Conservation (phyloP, 2,888 invertebrate species). For the Aspidiotus rigidus region DNA sequence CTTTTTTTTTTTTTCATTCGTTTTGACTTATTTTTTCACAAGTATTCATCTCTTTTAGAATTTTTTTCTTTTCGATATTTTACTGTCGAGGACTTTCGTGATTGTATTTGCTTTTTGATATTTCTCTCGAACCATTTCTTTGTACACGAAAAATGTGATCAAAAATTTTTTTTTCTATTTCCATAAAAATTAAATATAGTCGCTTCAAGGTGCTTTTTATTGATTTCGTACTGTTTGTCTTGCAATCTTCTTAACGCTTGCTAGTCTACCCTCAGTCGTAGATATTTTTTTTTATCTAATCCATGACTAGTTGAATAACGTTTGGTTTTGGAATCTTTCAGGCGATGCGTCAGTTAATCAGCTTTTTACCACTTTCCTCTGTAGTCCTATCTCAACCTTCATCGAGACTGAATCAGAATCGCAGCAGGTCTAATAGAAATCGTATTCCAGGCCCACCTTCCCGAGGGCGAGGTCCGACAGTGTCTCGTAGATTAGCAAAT, state of each 20-base stretch:
- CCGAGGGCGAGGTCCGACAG: slow-evolving; percentile 18
- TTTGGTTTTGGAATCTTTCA: slow-evolving; percentile 8
- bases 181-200: too few relatives aligned
- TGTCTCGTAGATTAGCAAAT: slow-evolving; percentile 7
- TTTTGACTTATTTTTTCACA: too few relatives aligned
- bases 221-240: neutral
- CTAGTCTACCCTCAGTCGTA: too few relatives aligned
- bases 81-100: too few relatives aligned
- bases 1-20: too few relatives aligned
- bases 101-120: too few relatives aligned
- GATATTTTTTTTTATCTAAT: too few relatives aligned
- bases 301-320: neutral
- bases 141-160: too few relatives aligned
- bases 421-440: neutral
- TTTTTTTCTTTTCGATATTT: too few relatives aligned
- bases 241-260: neutral
- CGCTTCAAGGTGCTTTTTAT: slow-evolving; percentile 8
- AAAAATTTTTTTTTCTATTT: too few relatives aligned
- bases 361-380: neutral
- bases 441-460: slow-evolving; percentile 14
- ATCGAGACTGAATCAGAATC: slow-evolving; percentile 1
- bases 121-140: too few relatives aligned
- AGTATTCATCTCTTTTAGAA: too few relatives aligned
- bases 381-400: neutral
- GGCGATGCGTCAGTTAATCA: slow-evolving; percentile 4